A percentile compares a stretch with the other conserved stretches of the same genome.
These are phyloP conservation scores for Nycticryphes semicollaris DNA, from an alignment of 2,113 vertebrate genomes.

Conservation along the genomic window DNA sequence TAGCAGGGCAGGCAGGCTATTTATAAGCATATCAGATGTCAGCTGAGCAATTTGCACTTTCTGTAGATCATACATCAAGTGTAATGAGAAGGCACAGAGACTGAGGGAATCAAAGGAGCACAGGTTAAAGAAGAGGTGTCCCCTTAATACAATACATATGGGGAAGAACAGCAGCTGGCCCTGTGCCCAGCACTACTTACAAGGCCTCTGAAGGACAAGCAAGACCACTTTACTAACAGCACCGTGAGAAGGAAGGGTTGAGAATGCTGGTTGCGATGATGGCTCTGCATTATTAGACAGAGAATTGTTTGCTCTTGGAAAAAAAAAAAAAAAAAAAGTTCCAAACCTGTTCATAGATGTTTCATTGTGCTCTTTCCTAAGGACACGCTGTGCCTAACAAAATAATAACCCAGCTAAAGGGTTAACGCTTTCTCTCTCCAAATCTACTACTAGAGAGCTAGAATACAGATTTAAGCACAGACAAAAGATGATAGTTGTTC, in stretches of 20 bases:
- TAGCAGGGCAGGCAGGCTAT: constrained; percentile 35
- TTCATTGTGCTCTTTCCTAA: background rate
- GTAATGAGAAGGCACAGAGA: background rate
- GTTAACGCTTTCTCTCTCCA: background rate
- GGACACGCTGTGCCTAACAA: background rate
- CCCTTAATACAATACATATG: background rate
- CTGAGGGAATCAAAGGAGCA: background rate
- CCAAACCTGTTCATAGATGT: background rate
- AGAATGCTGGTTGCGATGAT: background rate
- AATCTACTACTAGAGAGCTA: background rate
- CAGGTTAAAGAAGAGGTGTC: constrained; percentile 13
- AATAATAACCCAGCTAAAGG: background rate
- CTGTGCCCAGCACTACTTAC: background rate
- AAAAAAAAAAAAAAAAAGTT: background rate
- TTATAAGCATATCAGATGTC: constrained; percentile 56
- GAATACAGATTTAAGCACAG: background rate
- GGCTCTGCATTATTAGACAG: background rate
- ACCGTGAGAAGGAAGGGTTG: background rate
- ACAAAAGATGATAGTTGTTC: background rate
- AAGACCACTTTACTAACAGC: constrained; percentile 23
- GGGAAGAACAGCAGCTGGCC: constrained; percentile 32
- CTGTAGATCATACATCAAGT: constrained; percentile 24
- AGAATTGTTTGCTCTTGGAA: background rate
- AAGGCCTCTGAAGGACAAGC: background rate
- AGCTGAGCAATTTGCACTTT: constrained; percentile 18